phyloP scores from a whole-genome alignment of 2,113 vertebrate species.

The Cyprinus carpio region DNA sequence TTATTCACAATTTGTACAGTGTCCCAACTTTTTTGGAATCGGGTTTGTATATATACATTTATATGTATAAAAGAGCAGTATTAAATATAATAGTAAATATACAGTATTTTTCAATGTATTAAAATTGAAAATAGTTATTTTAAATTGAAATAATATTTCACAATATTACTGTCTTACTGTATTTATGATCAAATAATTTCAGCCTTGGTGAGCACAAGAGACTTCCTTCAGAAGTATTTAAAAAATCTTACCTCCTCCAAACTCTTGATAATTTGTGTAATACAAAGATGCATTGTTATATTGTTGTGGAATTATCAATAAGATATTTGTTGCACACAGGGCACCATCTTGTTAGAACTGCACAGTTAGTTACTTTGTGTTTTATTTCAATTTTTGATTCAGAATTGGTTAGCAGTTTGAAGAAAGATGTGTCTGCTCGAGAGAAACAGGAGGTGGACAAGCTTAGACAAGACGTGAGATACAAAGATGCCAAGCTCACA shows the following conservation, averaged over 20 bases:
- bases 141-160: too few relatives aligned
- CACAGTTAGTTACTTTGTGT: not conserved
- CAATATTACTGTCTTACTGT: not conserved
- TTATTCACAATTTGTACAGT: too few relatives aligned
- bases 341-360: not conserved
- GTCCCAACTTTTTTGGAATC: too few relatives aligned
- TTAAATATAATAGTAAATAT: too few relatives aligned
- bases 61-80: too few relatives aligned
- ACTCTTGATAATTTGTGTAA: not conserved
- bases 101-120: too few relatives aligned
- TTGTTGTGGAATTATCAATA: not conserved
- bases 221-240: not conserved
- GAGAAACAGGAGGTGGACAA: slow-evolving; percentile 72
- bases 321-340: not conserved
- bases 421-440: slow-evolving; percentile 68
- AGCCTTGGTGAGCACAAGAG: not conserved
- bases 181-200: not conserved
- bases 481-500: slow-evolving; percentile 74
- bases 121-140: too few relatives aligned
- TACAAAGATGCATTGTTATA: not conserved
- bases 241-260: too few relatives aligned
- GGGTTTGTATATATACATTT: not conserved
- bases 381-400: not conserved
- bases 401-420: slow-evolving; percentile 75
- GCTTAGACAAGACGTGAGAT: slow-evolving; percentile 66